These are phyloP conservation scores for Macrostomum cliftonense DNA, from an alignment of 2,888 invertebrate genomes.

Conservation along the genomic window DNA sequence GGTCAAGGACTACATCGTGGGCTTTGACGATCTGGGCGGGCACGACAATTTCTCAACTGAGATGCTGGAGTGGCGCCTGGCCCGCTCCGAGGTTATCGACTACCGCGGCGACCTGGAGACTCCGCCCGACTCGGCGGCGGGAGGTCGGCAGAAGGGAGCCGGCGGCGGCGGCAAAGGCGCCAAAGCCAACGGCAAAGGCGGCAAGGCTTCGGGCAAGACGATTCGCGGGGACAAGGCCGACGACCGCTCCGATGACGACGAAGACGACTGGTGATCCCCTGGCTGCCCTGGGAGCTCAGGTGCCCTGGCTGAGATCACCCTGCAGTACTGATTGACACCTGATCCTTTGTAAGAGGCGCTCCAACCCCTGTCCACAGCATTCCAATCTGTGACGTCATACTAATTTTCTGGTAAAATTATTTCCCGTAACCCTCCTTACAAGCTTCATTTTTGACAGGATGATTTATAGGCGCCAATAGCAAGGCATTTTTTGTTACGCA, in stretches of 20 bases:
- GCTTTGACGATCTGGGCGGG: conserved; percentile 80
- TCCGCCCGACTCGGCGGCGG: conserved; percentile 48
- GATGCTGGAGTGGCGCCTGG: conserved; percentile 74
- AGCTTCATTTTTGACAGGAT: too few species aligned
- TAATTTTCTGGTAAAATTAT: too few species aligned
- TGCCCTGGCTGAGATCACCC: too few species aligned
- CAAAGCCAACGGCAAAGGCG: conserved; percentile 62
- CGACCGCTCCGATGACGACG: conserved; percentile 41
- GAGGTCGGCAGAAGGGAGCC: conserved; percentile 48
- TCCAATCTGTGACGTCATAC: too few species aligned
- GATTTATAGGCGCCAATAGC: too few species aligned
- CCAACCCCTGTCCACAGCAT: too few species aligned
- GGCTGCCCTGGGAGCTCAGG: conserved; percentile 68
- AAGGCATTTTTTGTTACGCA: too few species aligned
- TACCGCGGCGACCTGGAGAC: conserved; percentile 32
- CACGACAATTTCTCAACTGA: conserved; percentile 79
- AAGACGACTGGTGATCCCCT: conserved; percentile 77
- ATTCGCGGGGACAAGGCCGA: conserved; percentile 51
- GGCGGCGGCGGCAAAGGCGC: conserved; percentile 63
- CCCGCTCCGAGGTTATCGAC: conserved; percentile 36
- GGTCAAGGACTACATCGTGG: conserved; percentile 70
- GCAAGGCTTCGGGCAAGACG: conserved; percentile 43
- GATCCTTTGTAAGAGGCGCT: too few species aligned
- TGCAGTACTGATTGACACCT: too few species aligned
- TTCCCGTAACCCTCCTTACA: too few species aligned